These are phyloP conservation scores for Caenorhabditis sp. DNA, from an alignment of 2,888 invertebrate species.

Conservation along the genomic window DNA sequence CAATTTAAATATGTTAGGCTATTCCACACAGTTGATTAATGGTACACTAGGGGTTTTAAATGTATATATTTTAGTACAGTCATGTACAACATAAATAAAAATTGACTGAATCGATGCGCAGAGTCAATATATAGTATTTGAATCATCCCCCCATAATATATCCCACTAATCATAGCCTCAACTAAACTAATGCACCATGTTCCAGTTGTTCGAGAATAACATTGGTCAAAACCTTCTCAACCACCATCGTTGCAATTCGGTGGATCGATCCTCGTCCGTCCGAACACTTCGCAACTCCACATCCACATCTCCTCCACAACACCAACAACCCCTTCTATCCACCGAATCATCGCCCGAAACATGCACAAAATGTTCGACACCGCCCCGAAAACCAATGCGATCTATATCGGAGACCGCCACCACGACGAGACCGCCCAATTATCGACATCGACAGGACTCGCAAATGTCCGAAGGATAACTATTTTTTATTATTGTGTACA, in stretches of 20 bases:
- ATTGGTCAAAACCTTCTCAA: constrained; percentile 47
- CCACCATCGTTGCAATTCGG: constrained; percentile 27
- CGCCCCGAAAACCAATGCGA: background rate
- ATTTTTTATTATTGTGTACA: background rate
- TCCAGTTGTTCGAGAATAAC: constrained; percentile 53
- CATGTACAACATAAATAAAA: no score
- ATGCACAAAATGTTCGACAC: background rate
- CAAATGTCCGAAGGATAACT: background rate
- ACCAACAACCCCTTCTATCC: background rate
- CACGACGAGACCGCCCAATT: background rate
- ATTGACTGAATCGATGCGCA: no score
- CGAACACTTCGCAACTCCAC: constrained; percentile 32
- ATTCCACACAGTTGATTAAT: no score
- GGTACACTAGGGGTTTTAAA: no score
- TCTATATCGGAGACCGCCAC: background rate
- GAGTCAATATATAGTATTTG: no score
- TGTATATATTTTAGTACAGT: no score
- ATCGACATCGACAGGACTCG: background rate
- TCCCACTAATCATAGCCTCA: no score
- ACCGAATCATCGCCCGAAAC: background rate
- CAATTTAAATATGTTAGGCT: no score
- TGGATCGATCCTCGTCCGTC: constrained; percentile 40
- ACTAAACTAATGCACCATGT: background rate
- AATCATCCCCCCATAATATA: no score
- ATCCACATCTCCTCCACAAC: background rate